These are phyloP conservation scores for Notarius quadriscutis DNA, from an alignment of 2,113 vertebrate species.

Conservation along the genomic window DNA sequence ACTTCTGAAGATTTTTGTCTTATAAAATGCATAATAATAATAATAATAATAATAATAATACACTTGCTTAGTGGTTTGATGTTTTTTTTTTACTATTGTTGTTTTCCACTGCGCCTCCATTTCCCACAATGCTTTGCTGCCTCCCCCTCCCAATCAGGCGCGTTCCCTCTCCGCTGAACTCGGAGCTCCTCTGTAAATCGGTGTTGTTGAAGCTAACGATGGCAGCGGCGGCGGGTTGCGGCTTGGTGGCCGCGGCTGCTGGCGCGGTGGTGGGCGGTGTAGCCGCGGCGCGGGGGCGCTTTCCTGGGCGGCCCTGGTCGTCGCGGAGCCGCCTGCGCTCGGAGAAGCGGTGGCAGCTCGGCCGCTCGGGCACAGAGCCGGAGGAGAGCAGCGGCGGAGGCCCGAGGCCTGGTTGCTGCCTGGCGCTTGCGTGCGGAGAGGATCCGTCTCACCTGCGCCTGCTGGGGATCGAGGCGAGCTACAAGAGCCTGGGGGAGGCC, in stretches of 20 bases:
- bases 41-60: neutral
- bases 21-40: neutral
- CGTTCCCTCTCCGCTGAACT: constrained; percentile 76
- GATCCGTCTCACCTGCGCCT: constrained; percentile 85
- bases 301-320: constrained; percentile 85
- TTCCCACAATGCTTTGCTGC: constrained; percentile 67
- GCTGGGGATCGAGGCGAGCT: constrained; percentile 82
- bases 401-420: constrained; percentile 79
- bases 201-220: constrained; percentile 78
- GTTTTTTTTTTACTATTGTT: no score
- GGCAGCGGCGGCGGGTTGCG: constrained; percentile 88
- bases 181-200: constrained; percentile 69
- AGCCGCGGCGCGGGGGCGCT: constrained; percentile 84
- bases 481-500: constrained; percentile 78
- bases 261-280: constrained; percentile 75
- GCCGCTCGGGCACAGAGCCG: constrained; percentile 73
- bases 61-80: neutral
- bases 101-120: constrained; percentile 54
- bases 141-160: constrained; percentile 77
- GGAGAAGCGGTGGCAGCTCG: constrained; percentile 78
- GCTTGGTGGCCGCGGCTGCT: constrained; percentile 85
- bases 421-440: constrained; percentile 77
- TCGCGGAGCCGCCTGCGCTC: constrained; percentile 80
- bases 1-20: neutral
- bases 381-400: constrained; percentile 80